Conservation (phyloP, 2,888 invertebrate species). For the Drosophila anomelani region DNA sequence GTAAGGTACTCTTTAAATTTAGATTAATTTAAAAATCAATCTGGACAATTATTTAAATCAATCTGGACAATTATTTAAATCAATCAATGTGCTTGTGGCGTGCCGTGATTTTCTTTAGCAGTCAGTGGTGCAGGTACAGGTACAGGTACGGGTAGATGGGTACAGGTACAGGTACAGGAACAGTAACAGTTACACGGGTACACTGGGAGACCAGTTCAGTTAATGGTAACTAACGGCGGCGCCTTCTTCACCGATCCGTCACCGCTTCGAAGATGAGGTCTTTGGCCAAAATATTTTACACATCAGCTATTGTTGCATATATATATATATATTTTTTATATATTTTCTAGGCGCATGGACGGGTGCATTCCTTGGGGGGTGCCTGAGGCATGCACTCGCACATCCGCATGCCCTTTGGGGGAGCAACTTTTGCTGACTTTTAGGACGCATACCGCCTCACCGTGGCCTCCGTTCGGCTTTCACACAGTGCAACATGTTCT, state of each 20-base stretch:
- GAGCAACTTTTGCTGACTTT: conserved; percentile 59
- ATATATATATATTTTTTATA: too few relatives aligned
- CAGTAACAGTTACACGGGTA: conserved; percentile 13
- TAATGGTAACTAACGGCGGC: background rate
- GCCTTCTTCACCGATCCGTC: conserved; percentile 13
- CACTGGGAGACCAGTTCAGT: conserved; percentile 3
- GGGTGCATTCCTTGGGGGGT: conserved; percentile 11
- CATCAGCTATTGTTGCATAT: conserved; percentile 65
- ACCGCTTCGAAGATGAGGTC: conserved; percentile 37
- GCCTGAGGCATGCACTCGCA: conserved; percentile 8
- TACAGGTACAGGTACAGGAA: conserved; percentile 10
- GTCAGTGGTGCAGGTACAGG: conserved; percentile 24
- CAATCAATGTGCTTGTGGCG: conserved; percentile 8
- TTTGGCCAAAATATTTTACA: conserved; percentile 83
- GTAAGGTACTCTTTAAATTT: conserved; percentile 4
- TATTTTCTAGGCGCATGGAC: conserved; percentile 1
- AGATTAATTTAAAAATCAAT: background rate
- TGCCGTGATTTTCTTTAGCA: conserved; percentile 15
- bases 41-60: background rate
- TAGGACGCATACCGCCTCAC: conserved; percentile 81
- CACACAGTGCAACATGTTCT: conserved; percentile 23
- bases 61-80: conserved; percentile 2
- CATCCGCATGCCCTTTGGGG: conserved; percentile 10
- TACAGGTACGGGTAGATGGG: conserved; percentile 9
- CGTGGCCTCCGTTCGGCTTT: conserved; percentile 66